These are phyloP conservation scores for Drosophila picticornis DNA, from an alignment of 2,888 invertebrate species.

Conservation along the genomic window DNA sequence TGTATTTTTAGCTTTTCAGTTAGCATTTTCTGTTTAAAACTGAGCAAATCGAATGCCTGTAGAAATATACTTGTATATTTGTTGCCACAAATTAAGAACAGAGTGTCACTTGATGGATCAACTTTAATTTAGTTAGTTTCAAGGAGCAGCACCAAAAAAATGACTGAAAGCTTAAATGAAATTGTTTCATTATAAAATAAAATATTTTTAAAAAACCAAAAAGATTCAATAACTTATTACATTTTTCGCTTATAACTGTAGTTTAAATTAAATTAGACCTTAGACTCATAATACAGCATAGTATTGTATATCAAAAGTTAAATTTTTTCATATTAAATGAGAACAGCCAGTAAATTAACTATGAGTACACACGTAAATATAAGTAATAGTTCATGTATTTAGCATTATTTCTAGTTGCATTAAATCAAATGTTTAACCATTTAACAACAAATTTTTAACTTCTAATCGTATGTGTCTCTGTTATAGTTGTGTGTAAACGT, in stretches of 20 bases:
- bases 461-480: slow-evolving; percentile 62
- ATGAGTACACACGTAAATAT: slow-evolving; percentile 40
- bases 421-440: slow-evolving; percentile 57
- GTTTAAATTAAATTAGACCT: slow-evolving; percentile 35
- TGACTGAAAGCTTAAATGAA: slow-evolving; percentile 77
- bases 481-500: slow-evolving; percentile 59
- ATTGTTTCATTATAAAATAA: slow-evolving; percentile 70
- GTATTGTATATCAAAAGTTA: slow-evolving; percentile 57
- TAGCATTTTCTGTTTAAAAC: slow-evolving; percentile 39
- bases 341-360: slow-evolving; percentile 41
- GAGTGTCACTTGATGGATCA: slow-evolving; percentile 23
- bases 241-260: slow-evolving; percentile 68
- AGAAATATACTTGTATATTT: slow-evolving; percentile 20
- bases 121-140: slow-evolving; percentile 54
- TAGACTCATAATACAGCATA: slow-evolving; percentile 45
- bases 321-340: slow-evolving; percentile 52
- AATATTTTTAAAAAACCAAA: slow-evolving; percentile 14
- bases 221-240: slow-evolving; percentile 36
- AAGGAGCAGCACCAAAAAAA: slow-evolving; percentile 57
- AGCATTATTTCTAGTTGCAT: slow-evolving; percentile 59
- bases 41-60: slow-evolving; percentile 73
- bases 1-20: slow-evolving; percentile 16
- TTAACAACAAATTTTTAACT: slow-evolving; percentile 66
- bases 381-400: slow-evolving; percentile 54
- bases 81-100: slow-evolving; percentile 43